Evolutionary conservation across 1,140 invertebrate species (phyloP).

Genomic region (Bombus soroeensis): DNA sequence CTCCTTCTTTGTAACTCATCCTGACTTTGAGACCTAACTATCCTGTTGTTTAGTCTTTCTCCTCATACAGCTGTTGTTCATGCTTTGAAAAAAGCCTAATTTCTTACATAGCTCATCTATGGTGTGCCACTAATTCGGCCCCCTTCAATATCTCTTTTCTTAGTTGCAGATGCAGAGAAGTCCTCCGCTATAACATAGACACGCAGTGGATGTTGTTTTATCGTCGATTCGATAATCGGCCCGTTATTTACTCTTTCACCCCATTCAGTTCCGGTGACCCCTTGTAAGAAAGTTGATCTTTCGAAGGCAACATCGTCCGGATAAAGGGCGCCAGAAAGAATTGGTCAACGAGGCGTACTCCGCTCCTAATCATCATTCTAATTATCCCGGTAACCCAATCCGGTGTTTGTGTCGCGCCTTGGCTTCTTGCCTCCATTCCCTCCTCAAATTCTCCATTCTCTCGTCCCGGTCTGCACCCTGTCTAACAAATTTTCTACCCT

Average conservation of each 20-base stretch:
- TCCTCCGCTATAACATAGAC: no score
- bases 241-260: neutral
- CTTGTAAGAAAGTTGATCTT: constrained; percentile 41
- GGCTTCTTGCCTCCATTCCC: constrained; percentile 71
- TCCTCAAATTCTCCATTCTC: constrained; percentile 57
- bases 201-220: neutral
- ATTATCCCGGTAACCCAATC: constrained; percentile 81
- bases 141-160: constrained; percentile 3
- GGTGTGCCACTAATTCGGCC: neutral
- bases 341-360: constrained; percentile 79
- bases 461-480: constrained; percentile 35
- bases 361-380: constrained; percentile 80
- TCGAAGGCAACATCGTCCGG: neutral
- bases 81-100: neutral
- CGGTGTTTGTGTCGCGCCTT: constrained; percentile 68
- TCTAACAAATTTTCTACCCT: constrained; percentile 51
- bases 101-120: neutral
- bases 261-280: neutral
- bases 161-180: neutral
- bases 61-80: no score
- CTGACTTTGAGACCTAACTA: no score
- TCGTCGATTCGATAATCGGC: constrained; percentile 2
- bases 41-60: no score
- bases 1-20: no score
- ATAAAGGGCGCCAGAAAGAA: constrained; percentile 62